phyloP scores from a whole-genome alignment of 2,888 invertebrate species.

The Perizoma flavofasciatum region DNA sequence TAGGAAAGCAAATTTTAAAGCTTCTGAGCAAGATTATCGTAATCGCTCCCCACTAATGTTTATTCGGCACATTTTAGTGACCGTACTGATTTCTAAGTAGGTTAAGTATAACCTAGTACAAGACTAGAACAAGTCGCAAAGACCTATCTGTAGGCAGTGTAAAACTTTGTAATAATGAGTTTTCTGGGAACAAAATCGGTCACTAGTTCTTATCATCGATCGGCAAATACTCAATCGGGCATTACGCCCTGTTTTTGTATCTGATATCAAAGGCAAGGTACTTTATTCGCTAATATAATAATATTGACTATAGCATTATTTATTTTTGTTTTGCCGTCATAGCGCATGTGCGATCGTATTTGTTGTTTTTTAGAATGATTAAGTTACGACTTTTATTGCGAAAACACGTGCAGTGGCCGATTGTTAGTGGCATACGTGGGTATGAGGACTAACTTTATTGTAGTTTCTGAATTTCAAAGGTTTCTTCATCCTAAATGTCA shows the following conservation, averaged over 20 bases:
- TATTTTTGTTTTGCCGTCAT: conserved; percentile 22
- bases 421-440: conserved; percentile 29
- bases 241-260: conserved; percentile 38
- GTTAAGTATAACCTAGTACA: too few relatives aligned
- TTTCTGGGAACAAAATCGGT: conserved; percentile 23
- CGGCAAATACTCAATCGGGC: conserved; percentile 33
- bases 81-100: too few relatives aligned
- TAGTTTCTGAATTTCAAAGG: neutral
- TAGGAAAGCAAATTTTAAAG: too few relatives aligned
- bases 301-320: conserved; percentile 32
- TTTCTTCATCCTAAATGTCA: neutral
- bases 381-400: conserved; percentile 24
- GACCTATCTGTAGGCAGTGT: too few relatives aligned
- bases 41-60: too few relatives aligned
- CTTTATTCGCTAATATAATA: conserved; percentile 36
- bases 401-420: conserved; percentile 25
- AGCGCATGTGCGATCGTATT: conserved; percentile 14
- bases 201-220: conserved; percentile 19
- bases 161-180: too few relatives aligned
- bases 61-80: too few relatives aligned
- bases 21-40: too few relatives aligned
- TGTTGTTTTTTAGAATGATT: conserved; percentile 21
- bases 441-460: neutral
- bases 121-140: too few relatives aligned
- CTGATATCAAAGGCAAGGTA: conserved; percentile 37